These are phyloP conservation scores for Thamnophis elegans DNA, from an alignment of 2,797 vertebrate genomes.

Conservation along the genomic window DNA sequence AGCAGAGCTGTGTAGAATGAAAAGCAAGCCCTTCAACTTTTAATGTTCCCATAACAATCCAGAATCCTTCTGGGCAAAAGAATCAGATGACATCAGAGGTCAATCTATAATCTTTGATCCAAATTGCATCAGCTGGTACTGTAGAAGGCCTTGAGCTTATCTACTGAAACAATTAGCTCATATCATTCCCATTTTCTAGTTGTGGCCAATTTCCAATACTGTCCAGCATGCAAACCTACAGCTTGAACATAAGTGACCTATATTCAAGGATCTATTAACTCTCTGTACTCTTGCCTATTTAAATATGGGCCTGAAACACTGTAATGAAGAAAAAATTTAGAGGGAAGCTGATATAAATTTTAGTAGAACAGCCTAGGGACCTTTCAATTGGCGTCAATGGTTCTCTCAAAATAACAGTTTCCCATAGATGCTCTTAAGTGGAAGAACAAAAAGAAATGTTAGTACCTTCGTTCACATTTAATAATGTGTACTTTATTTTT, in stretches of 20 bases:
- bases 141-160: background rate
- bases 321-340: background rate
- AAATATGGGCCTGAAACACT: background rate
- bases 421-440: background rate
- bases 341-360: background rate
- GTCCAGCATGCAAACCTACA: background rate
- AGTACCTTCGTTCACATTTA: background rate
- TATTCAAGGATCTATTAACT: background rate
- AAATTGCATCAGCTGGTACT: background rate
- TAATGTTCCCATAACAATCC: background rate
- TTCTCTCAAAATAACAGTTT: background rate
- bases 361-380: background rate
- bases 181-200: background rate
- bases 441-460: background rate
- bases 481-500: background rate
- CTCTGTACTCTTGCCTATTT: background rate
- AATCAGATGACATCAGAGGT: background rate
- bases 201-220: background rate
- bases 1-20: background rate
- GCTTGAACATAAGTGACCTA: too few relatives aligned
- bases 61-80: background rate
- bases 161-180: background rate
- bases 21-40: background rate
- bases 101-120: background rate
- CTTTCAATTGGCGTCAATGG: background rate